A percentile compares a stretch with the other conserved stretches of the same genome.
Evolutionary conservation across 2,113 vertebrate genomes (phyloP).

Genomic region (Anoplopoma fimbria): DNA sequence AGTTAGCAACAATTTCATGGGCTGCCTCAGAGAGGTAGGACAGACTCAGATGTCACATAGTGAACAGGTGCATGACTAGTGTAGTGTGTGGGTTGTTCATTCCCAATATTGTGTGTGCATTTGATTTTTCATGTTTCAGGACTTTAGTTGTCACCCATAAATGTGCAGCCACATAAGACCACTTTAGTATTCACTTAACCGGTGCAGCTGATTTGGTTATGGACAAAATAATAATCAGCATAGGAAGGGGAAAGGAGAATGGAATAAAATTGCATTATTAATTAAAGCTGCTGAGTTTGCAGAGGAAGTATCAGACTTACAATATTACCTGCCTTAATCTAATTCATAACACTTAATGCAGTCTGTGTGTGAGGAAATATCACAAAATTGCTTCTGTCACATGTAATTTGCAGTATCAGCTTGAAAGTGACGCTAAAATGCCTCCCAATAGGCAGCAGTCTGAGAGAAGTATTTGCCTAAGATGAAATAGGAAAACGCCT

Average conservation of each 20-base stretch:
- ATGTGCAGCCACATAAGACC: neutral
- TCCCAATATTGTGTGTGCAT: neutral
- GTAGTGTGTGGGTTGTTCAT: neutral
- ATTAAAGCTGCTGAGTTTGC: conserved; percentile 74
- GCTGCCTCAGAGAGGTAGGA: conserved; percentile 96
- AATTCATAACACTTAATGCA: conserved; percentile 72
- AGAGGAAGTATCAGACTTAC: conserved; percentile 62
- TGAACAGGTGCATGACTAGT: neutral
- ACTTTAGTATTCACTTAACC: neutral
- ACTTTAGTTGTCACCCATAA: neutral
- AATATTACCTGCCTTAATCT: conserved; percentile 65
- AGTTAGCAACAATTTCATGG: conserved; percentile 99
- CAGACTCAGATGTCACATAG: neutral
- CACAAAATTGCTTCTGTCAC: conserved; percentile 77
- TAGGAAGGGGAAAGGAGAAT: neutral
- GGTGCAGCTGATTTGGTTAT: conserved; percentile 16
- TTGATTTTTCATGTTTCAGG: neutral
- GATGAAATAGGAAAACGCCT: conserved; percentile 57
- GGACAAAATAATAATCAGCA: conserved; percentile 38
- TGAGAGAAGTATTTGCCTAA: conserved; percentile 63
- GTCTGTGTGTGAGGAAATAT: conserved; percentile 74
- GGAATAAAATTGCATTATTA: conserved; percentile 71
- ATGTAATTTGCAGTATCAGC: conserved; percentile 77
- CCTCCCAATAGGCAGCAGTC: conserved; percentile 48
- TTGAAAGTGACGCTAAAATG: conserved; percentile 54